These are phyloP conservation scores for Xenopus laevis DNA, from an alignment of 2,113 vertebrate genomes.

Conservation along the genomic window DNA sequence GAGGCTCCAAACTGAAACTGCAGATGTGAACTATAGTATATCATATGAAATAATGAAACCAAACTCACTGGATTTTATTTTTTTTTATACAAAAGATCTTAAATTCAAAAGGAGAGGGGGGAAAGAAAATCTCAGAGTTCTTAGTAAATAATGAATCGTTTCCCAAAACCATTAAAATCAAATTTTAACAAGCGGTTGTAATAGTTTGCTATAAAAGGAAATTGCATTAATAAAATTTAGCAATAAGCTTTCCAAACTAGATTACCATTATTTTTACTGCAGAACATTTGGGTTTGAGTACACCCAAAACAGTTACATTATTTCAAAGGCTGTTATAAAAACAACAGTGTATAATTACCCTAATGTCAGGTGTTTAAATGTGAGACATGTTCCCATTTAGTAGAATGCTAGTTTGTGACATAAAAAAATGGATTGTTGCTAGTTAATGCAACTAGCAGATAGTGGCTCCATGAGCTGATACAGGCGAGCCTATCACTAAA, in stretches of 20 bases:
- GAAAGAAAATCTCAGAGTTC: neutral
- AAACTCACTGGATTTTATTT: too few relatives aligned
- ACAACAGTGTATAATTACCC: neutral
- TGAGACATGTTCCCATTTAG: neutral
- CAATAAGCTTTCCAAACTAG: neutral
- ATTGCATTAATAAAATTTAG: conserved; percentile 11
- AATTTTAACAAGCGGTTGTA: conserved; percentile 2
- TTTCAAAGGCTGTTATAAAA: neutral
- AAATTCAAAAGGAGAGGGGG: too few relatives aligned
- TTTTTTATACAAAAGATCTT: too few relatives aligned
- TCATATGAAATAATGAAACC: too few relatives aligned
- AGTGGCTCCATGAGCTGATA: too few relatives aligned
- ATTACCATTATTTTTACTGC: conserved; percentile 13
- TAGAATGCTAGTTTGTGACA: too few relatives aligned
- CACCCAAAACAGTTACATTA: conserved; percentile 1
- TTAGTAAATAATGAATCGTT: neutral
- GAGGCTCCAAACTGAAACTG: too few relatives aligned
- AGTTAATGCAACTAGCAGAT: too few relatives aligned
- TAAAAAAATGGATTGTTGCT: too few relatives aligned
- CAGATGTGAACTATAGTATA: too few relatives aligned
- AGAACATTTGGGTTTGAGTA: conserved; percentile 5
- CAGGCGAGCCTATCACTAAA: too few relatives aligned
- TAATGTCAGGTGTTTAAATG: neutral
- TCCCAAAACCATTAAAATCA: neutral
- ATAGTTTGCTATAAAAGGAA: conserved; percentile 6